Percentiles rank a stretch among this genome's conserved stretches.
phyloP scores from a whole-genome alignment of 2,888 invertebrate genomes.

The Andrena dorsata region DNA sequence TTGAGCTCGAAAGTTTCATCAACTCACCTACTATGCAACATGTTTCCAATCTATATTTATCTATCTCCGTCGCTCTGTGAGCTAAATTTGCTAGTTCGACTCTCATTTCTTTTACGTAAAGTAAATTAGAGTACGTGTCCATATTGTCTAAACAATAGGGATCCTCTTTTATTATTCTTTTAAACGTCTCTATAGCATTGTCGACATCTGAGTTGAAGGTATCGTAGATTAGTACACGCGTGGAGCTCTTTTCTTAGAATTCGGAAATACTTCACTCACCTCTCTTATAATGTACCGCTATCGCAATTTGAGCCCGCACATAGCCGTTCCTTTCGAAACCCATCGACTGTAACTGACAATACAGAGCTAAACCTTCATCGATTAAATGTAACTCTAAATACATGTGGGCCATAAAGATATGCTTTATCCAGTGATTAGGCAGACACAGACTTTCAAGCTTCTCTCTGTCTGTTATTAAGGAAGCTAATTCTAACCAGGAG shows the following conservation, averaged over 20 bases:
- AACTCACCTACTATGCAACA: constrained; percentile 97
- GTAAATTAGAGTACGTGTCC: constrained; percentile 97
- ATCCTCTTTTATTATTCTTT: constrained; percentile 93
- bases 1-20: neutral
- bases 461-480: constrained; percentile 93
- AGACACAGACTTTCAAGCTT: constrained; percentile 89
- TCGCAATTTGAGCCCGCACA: constrained; percentile 95
- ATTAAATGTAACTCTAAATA: constrained; percentile 95
- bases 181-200: constrained; percentile 94
- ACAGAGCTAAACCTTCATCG: constrained; percentile 95
- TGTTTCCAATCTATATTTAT: constrained; percentile 98
- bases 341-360: constrained; percentile 90
- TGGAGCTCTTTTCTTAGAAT: neutral
- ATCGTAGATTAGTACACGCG: neutral
- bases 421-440: constrained; percentile 97
- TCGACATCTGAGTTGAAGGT: constrained; percentile 90
- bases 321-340: constrained; percentile 96
- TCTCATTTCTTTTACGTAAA: constrained; percentile 97
- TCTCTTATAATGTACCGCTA: constrained; percentile 96
- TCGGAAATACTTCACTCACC: constrained; percentile 86
- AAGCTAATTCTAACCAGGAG: constrained; percentile 96
- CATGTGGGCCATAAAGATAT: constrained; percentile 95
- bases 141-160: constrained; percentile 97
- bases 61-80: constrained; percentile 96
- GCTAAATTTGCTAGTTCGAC: constrained; percentile 97